phyloP scores from a whole-genome alignment of 2,888 invertebrate species.

The Ochlodes sylvanus region DNA sequence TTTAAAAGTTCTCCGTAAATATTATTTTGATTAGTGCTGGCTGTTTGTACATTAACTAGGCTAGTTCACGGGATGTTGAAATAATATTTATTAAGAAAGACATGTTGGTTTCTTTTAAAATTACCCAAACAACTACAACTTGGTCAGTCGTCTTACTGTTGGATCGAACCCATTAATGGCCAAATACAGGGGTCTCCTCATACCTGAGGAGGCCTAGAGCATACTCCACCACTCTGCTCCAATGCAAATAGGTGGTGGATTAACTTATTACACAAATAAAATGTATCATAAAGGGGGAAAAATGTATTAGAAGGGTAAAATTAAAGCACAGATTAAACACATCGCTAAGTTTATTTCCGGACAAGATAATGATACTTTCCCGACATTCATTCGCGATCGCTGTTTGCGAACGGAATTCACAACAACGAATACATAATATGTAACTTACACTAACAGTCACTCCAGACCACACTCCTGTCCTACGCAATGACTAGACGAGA shows the following conservation, averaged over 20 bases:
- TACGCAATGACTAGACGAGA: slow-evolving; percentile 37
- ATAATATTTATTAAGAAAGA: slow-evolving; percentile 81
- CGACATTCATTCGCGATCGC: slow-evolving; percentile 17
- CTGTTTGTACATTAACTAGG: slow-evolving; percentile 64
- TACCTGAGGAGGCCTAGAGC: no score
- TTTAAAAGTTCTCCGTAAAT: slow-evolving; percentile 75
- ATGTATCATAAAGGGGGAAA: no score
- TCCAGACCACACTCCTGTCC: slow-evolving; percentile 55
- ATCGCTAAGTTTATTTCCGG: slow-evolving; percentile 83
- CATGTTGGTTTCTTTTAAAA: slow-evolving; percentile 54
- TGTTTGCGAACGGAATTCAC: slow-evolving; percentile 48
- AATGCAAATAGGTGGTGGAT: no score
- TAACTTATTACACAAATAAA: no score
- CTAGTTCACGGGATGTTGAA: slow-evolving; percentile 67
- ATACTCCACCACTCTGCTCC: no score
- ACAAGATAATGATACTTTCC: slow-evolving; percentile 56
- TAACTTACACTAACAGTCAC: slow-evolving; percentile 52
- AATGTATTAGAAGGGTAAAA: slow-evolving; percentile 42
- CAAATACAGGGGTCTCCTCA: no score
- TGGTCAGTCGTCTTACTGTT: no score
- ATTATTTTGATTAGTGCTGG: slow-evolving; percentile 74
- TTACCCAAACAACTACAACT: no score
- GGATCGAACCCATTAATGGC: no score
- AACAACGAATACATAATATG: slow-evolving; percentile 59
- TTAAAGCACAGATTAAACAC: slow-evolving; percentile 72